Percentiles rank a stretch among this genome's conserved stretches.
Evolutionary conservation across 2,888 invertebrate genomes (phyloP).

Genomic region (Melieria picta): DNA sequence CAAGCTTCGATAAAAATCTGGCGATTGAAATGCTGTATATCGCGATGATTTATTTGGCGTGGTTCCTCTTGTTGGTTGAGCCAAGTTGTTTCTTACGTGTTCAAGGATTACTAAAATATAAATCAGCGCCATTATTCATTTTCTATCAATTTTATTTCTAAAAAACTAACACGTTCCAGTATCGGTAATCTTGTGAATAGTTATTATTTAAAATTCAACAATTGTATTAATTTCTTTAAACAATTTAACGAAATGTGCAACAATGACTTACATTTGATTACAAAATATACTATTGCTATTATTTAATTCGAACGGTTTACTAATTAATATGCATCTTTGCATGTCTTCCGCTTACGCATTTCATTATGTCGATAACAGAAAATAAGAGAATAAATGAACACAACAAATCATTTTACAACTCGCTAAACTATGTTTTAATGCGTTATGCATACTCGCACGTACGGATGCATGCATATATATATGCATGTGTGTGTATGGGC

Average conservation of each 20-base stretch:
- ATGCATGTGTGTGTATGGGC: neutral
- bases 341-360: slow-evolving; percentile 3
- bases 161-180: slow-evolving; percentile 54
- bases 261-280: slow-evolving; percentile 32
- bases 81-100: too few species aligned
- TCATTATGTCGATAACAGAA: slow-evolving; percentile 9
- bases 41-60: too few species aligned
- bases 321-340: slow-evolving; percentile 4
- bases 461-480: slow-evolving; percentile 11
- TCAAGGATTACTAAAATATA: neutral
- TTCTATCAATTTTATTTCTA: slow-evolving; percentile 54
- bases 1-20: too few species aligned
- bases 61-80: too few species aligned
- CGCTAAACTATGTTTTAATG: slow-evolving; percentile 11
- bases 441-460: neutral
- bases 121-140: slow-evolving; percentile 19
- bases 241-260: slow-evolving; percentile 37
- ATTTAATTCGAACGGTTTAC: slow-evolving; percentile 1
- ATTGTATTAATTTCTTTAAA: slow-evolving; percentile 37
- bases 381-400: slow-evolving; percentile 31
- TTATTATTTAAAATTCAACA: slow-evolving; percentile 38
- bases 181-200: slow-evolving; percentile 52
- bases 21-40: too few species aligned
- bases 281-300: slow-evolving; percentile 32
- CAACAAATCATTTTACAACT: slow-evolving; percentile 29